phyloP scores from a whole-genome alignment of 2,888 invertebrate species.

The Eupithecia dodoneata region DNA sequence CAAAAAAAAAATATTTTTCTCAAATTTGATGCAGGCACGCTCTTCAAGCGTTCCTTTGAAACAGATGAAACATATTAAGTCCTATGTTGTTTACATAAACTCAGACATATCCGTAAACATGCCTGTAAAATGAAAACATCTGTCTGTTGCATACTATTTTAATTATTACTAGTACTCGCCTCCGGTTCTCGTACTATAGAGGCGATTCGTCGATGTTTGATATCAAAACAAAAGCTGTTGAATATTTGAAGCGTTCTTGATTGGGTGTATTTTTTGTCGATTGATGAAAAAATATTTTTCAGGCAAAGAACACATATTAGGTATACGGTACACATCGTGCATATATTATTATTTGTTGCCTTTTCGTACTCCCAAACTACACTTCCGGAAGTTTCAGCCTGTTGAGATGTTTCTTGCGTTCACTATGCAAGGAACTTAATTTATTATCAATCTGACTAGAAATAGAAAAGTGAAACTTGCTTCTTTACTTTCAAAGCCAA shows the following conservation, averaged over 20 bases:
- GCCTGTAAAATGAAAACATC: constrained; percentile 35
- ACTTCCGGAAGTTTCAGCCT: not conserved
- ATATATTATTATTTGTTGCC: too few relatives aligned
- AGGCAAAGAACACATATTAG: not conserved
- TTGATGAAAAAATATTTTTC: not conserved
- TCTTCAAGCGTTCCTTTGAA: not conserved
- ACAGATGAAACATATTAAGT: constrained; percentile 17
- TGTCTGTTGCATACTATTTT: constrained; percentile 37
- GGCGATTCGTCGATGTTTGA: not conserved
- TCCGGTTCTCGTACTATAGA: not conserved
- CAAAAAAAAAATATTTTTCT: too few relatives aligned
- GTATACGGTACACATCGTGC: not conserved
- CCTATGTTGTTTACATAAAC: constrained; percentile 25
- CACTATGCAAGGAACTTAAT: not conserved
- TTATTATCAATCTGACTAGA: not conserved
- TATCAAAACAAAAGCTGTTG: not conserved
- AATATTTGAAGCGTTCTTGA: not conserved
- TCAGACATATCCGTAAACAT: constrained; percentile 32
- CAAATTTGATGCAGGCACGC: not conserved
- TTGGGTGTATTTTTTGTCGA: not conserved
- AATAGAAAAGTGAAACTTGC: too few relatives aligned
- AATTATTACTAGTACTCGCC: constrained; percentile 9
- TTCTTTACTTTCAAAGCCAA: too few relatives aligned
- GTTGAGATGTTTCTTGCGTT: not conserved
- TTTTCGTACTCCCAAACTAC: not conserved